These are phyloP conservation scores for Alca torda DNA, from an alignment of 2,797 vertebrate species.

Conservation along the genomic window DNA sequence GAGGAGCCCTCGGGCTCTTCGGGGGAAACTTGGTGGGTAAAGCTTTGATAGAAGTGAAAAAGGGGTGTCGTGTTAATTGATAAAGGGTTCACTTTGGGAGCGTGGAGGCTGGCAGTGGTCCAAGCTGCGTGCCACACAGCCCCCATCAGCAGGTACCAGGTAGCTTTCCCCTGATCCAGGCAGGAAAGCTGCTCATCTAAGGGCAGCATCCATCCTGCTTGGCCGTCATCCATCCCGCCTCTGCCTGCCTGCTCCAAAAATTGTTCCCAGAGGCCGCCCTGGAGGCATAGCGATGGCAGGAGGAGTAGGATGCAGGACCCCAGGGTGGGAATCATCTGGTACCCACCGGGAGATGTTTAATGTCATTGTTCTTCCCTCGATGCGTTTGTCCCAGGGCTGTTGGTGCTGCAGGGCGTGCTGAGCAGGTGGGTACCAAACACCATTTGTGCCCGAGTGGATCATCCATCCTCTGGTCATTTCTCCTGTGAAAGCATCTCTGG, in stretches of 20 bases:
- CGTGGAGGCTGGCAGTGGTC: background rate
- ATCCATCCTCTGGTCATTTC: background rate
- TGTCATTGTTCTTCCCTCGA: background rate
- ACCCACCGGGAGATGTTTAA: background rate
- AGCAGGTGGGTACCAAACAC: background rate
- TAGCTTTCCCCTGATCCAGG: background rate
- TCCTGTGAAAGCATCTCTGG: background rate
- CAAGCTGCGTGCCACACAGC: background rate
- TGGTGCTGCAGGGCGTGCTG: background rate
- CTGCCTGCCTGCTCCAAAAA: background rate
- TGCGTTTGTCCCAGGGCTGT: background rate
- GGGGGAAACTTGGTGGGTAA: background rate
- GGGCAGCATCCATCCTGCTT: background rate
- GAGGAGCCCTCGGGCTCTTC: background rate
- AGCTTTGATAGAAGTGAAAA: background rate
- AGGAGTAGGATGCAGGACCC: background rate
- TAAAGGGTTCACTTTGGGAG: background rate
- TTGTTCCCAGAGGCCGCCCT: background rate
- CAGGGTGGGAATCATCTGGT: background rate
- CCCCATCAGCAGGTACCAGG: background rate
- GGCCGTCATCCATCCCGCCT: accelerated
- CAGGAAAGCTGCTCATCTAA: background rate
- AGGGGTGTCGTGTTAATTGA: background rate
- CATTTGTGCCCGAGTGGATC: background rate
- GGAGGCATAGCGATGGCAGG: background rate